Evolutionary conservation across 2,888 invertebrate genomes (phyloP).

Genomic region (Synanthedon vespiformis): DNA sequence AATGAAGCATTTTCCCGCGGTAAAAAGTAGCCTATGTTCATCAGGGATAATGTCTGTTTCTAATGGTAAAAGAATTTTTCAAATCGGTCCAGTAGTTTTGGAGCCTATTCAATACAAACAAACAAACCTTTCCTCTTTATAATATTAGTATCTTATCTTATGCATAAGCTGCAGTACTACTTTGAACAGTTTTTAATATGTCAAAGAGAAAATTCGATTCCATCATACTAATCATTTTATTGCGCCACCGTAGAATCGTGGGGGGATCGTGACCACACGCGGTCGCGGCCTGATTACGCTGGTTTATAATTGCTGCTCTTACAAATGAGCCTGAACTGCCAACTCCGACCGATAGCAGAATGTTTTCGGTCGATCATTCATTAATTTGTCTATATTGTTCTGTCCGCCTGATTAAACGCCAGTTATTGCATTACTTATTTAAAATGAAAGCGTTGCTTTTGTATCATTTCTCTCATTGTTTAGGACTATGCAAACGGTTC

Average conservation of each 20-base stretch:
- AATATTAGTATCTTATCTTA: no score
- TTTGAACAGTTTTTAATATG: neutral
- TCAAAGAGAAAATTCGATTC: conserved; percentile 1
- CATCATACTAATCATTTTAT: conserved; percentile 26
- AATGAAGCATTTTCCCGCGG: no score
- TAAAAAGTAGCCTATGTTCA: no score
- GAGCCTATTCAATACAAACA: no score
- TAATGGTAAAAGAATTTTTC: no score
- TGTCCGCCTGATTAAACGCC: conserved; percentile 26
- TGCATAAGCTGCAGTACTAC: no score
- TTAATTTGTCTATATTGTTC: conserved; percentile 62
- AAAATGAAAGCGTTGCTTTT: neutral
- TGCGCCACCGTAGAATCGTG: conserved; percentile 15
- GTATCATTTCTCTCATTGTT: no score
- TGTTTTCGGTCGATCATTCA: conserved; percentile 57
- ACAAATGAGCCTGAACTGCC: conserved; percentile 55
- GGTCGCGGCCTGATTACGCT: conserved; percentile 48
- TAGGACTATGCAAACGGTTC: no score
- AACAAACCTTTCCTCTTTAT: no score
- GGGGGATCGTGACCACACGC: conserved; percentile 24
- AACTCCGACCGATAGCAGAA: conserved; percentile 40
- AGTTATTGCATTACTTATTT: neutral
- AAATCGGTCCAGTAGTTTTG: no score
- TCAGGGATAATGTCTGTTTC: no score
- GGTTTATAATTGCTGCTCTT: conserved; percentile 60